Percentiles rank a stretch among this genome's conserved stretches.
Conservation (phyloP, 2,797 vertebrate genomes). For the Pseudomugil tenellus region DNA sequence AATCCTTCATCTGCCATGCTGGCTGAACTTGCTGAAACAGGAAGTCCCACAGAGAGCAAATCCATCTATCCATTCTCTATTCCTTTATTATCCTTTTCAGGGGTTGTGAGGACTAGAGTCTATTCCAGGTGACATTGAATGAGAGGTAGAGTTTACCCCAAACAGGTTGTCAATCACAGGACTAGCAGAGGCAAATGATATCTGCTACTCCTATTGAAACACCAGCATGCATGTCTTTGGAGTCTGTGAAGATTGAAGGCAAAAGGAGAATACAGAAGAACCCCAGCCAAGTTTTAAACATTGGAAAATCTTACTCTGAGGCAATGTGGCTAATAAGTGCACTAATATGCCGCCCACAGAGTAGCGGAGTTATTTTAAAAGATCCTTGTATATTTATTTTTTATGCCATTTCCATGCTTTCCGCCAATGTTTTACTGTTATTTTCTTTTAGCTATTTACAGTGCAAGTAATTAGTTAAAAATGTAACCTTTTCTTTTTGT, state of each 20-base stretch:
- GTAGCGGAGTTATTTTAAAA: background rate
- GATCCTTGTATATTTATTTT: background rate
- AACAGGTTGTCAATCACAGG: background rate
- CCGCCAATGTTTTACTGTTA: too few species aligned
- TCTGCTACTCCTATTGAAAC: background rate
- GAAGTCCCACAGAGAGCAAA: conserved; percentile 7
- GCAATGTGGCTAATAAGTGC: background rate
- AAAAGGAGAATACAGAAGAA: background rate
- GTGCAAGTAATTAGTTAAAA: background rate
- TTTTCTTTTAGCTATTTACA: background rate
- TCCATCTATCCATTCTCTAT: background rate
- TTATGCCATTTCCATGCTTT: background rate
- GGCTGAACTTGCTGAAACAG: conserved; percentile 1
- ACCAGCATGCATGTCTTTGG: background rate
- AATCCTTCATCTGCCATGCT: background rate
- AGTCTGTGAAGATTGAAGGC: background rate
- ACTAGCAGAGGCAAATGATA: background rate
- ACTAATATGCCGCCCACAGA: background rate
- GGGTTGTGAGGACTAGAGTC: background rate
- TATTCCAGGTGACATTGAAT: background rate
- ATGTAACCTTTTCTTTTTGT: background rate
- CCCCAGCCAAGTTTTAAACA: background rate
- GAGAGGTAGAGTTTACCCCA: background rate
- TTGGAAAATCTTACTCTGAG: background rate
- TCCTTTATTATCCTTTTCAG: background rate